These are phyloP conservation scores for Ceratina calcarata DNA, from an alignment of 1,140 invertebrate species.

Conservation along the genomic window DNA sequence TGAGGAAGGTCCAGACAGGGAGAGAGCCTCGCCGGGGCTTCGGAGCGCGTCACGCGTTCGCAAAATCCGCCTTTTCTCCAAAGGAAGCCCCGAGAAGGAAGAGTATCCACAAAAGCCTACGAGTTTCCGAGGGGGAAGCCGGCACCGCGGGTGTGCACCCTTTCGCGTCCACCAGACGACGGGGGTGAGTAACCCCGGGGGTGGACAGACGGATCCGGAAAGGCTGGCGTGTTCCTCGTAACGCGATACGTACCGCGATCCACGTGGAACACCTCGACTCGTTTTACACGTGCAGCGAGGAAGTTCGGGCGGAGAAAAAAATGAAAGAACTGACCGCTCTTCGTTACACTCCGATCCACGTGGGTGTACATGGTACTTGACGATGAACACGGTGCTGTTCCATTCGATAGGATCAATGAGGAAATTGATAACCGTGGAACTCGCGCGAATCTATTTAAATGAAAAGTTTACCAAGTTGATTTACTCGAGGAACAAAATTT, in stretches of 20 bases:
- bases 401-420: neutral
- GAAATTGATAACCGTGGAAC: neutral
- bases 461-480: neutral
- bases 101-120: constrained; percentile 28
- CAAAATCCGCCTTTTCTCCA: constrained; percentile 45
- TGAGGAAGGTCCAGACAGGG: constrained; percentile 1
- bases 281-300: constrained; percentile 43
- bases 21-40: constrained; percentile 23
- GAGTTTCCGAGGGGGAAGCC: constrained; percentile 25
- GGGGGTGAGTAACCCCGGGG: constrained; percentile 47
- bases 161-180: constrained; percentile 22
- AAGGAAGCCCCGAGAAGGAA: constrained; percentile 46
- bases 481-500: neutral
- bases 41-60: constrained; percentile 39
- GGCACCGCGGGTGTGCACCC: constrained; percentile 8
- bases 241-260: constrained; percentile 46
- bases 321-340: neutral
- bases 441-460: neutral
- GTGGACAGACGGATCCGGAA: constrained; percentile 12
- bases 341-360: constrained; percentile 32
- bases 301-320: neutral
- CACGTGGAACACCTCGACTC: constrained; percentile 30
- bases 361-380: neutral
- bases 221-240: constrained; percentile 29
- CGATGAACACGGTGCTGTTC: neutral